Evolutionary conservation across 2,888 invertebrate species (phyloP).

Genomic region (Agapetus fuscipes): DNA sequence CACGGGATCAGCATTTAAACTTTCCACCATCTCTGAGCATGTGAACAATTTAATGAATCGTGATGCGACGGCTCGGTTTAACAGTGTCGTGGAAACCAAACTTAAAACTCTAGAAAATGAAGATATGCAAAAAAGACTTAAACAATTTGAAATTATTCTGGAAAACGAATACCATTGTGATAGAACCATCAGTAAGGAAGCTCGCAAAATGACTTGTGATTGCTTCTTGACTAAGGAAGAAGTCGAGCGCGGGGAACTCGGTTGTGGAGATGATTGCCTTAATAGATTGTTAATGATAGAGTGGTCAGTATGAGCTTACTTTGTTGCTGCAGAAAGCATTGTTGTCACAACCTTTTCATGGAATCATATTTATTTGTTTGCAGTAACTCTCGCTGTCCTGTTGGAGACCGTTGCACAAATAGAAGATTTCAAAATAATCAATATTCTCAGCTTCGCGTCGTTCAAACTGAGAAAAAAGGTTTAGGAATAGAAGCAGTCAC

Average conservation of each 20-base stretch:
- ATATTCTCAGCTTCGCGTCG: conserved; percentile 78
- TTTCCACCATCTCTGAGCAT: conserved; percentile 29
- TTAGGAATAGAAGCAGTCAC: conserved; percentile 77
- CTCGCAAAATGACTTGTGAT: conserved; percentile 90
- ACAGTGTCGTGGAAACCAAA: conserved; percentile 21
- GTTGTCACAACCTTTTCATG: conserved; percentile 10
- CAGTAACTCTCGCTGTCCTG: conserved; percentile 84
- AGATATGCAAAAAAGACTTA: conserved; percentile 47
- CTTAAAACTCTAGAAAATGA: conserved; percentile 31
- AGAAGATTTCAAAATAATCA: conserved; percentile 84
- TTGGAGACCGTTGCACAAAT: conserved; percentile 87
- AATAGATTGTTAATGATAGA: conserved; percentile 97
- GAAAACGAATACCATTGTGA: conserved; percentile 83
- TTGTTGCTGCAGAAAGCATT: conserved; percentile 3
- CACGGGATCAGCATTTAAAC: conserved; percentile 30
- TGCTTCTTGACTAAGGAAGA: conserved; percentile 89
- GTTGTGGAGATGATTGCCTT: conserved; percentile 93
- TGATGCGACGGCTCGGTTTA: conserved; percentile 1
- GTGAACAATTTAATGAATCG: conserved; percentile 21
- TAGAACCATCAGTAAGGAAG: conserved; percentile 80
- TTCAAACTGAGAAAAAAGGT: conserved; percentile 89
- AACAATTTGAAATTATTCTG: conserved; percentile 68
- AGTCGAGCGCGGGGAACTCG: conserved; percentile 67
- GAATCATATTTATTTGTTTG: conserved; percentile 26
- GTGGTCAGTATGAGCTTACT: conserved; percentile 52